Percentiles rank a stretch among this genome's conserved stretches.
These are phyloP conservation scores for Eretmochelys imbricata DNA, from an alignment of 2,113 vertebrate genomes.

Conservation along the genomic window DNA sequence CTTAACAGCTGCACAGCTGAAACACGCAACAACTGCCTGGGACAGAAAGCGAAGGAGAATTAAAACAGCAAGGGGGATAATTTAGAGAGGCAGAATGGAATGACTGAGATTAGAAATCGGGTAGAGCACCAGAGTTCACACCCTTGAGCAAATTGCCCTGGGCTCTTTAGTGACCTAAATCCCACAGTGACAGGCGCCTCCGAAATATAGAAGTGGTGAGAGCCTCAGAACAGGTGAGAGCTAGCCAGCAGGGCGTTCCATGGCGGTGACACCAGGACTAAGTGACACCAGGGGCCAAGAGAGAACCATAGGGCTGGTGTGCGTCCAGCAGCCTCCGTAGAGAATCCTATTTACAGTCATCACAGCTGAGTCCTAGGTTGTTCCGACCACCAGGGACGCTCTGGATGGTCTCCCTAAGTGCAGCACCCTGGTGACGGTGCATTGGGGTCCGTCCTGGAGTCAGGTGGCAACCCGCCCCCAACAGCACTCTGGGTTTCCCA, in stretches of 20 bases:
- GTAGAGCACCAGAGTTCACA: background rate
- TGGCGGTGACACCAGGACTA: background rate
- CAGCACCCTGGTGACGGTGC: background rate
- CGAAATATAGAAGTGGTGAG: background rate
- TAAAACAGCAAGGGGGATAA: background rate
- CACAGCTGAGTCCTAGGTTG: background rate
- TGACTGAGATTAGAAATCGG: background rate
- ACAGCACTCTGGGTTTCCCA: background rate
- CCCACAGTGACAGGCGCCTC: background rate
- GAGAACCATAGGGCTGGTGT: background rate
- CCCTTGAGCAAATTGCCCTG: background rate
- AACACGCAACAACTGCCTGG: background rate
- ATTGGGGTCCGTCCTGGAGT: background rate
- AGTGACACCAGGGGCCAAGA: background rate
- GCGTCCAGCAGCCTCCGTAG: background rate
- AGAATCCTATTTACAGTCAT: background rate
- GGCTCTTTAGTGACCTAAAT: background rate
- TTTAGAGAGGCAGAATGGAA: background rate
- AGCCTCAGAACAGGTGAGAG: background rate
- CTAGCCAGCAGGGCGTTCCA: too few species aligned
- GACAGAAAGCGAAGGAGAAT: background rate
- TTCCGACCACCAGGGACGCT: background rate
- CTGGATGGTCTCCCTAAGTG: background rate
- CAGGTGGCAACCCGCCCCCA: too few species aligned
- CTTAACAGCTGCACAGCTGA: background rate